These are phyloP conservation scores for Tylochromis polylepis DNA, from an alignment of 2,113 vertebrate genomes.

Conservation along the genomic window DNA sequence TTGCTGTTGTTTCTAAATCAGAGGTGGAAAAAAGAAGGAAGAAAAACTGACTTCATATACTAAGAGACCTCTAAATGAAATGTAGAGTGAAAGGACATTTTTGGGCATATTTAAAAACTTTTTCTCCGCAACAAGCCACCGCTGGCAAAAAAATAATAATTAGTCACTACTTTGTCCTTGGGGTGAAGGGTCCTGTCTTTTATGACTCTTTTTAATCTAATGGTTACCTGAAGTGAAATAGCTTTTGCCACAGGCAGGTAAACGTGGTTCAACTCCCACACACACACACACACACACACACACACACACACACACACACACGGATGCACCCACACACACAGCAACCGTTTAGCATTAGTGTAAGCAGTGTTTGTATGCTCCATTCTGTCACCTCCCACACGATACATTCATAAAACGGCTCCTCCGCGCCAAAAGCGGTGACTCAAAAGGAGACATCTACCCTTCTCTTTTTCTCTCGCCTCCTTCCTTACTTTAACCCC, in stretches of 20 bases:
- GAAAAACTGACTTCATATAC: neutral
- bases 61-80: neutral
- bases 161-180: constrained; percentile 42
- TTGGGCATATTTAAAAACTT: neutral
- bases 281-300: neutral
- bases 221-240: constrained; percentile 59
- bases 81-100: neutral
- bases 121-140: neutral
- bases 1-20: neutral
- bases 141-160: constrained; percentile 23
- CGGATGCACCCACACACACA: constrained; percentile 33
- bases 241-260: constrained; percentile 51
- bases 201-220: constrained; percentile 51
- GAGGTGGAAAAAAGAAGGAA: neutral
- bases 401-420: constrained; percentile 69
- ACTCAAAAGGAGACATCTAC: constrained; percentile 47
- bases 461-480: constrained; percentile 13
- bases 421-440: constrained; percentile 44
- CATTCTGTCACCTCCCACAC: constrained; percentile 69
- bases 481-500: constrained; percentile 16
- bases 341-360: constrained; percentile 51
- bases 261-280: constrained; percentile 29
- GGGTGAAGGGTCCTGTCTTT: constrained; percentile 47
- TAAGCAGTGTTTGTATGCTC: constrained; percentile 64
- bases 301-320: neutral